A percentile compares a stretch with the other conserved stretches of the same genome.
Conservation (phyloP, 35 echinoderm and acorn worm genomes). For the Anneissia japonica region DNA sequence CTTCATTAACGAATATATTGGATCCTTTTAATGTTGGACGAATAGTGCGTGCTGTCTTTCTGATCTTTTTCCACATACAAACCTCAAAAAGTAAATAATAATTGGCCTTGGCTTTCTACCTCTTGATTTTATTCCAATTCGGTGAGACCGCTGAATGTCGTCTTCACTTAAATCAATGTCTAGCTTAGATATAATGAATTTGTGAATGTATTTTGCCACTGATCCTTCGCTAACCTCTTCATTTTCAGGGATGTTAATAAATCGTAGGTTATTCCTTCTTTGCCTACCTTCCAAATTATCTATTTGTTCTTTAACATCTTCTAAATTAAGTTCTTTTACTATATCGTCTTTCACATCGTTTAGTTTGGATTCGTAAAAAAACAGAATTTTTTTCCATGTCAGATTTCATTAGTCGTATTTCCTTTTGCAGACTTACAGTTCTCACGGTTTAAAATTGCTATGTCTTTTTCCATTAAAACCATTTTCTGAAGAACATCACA, state of each 20-base stretch:
- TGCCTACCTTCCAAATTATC: not conserved
- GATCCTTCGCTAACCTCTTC: too few species aligned
- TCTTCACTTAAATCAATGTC: too few species aligned
- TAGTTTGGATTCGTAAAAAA: not conserved
- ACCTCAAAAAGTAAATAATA: too few species aligned
- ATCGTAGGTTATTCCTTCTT: not conserved
- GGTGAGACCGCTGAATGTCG: too few species aligned
- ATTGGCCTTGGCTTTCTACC: too few species aligned
- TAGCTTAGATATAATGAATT: too few species aligned
- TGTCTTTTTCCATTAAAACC: not conserved
- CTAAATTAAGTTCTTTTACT: not conserved
- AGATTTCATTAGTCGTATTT: not conserved
- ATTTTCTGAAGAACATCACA: not conserved
- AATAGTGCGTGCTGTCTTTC: too few species aligned
- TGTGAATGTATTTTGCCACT: too few species aligned
- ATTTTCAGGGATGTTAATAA: too few species aligned
- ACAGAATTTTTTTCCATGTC: not conserved
- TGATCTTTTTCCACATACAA: too few species aligned
- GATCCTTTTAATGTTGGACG: not conserved
- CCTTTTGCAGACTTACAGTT: not conserved
- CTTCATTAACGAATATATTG: not conserved
- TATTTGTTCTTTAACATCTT: not conserved
- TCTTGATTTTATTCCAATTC: too few species aligned
- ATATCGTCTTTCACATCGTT: not conserved
- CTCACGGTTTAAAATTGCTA: not conserved